These are phyloP conservation scores for Delia radicum DNA, from an alignment of 1,140 invertebrate genomes.

Conservation along the genomic window DNA sequence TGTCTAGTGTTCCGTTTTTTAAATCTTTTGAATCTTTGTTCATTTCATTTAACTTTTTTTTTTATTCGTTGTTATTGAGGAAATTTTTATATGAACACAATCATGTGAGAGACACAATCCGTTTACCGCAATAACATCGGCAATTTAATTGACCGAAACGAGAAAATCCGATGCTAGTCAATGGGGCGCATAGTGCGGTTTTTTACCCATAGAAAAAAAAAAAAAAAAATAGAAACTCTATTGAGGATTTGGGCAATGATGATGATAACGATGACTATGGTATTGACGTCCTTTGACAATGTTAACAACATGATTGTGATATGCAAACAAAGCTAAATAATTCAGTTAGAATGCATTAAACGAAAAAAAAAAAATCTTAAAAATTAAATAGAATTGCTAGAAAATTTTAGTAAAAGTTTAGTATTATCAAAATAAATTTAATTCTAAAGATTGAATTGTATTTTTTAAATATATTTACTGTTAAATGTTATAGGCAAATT, in stretches of 20 bases:
- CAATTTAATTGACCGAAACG: constrained; percentile 30
- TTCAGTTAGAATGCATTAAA: neutral
- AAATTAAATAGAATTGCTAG: neutral
- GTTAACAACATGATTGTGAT: neutral
- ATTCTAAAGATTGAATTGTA: neutral
- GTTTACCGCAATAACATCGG: constrained; percentile 30
- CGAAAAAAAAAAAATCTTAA: no score
- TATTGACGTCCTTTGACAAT: neutral
- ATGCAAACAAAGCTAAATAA: neutral
- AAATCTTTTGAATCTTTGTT: neutral
- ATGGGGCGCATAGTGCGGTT: constrained; percentile 22
- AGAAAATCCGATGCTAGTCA: constrained; percentile 22
- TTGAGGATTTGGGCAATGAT: neutral
- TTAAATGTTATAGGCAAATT: no score
- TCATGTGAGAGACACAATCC: constrained; percentile 27
- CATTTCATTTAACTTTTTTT: neutral
- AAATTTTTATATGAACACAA: constrained; percentile 9
- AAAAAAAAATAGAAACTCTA: neutral
- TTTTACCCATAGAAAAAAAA: neutral
- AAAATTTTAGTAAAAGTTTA: neutral
- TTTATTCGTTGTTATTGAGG: constrained; percentile 8
- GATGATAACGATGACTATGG: neutral
- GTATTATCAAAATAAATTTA: neutral
- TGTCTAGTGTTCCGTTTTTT: no score
- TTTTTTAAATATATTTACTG: no score